Conservation (phyloP, 2,888 invertebrate genomes). For the Andrena dorsata region DNA sequence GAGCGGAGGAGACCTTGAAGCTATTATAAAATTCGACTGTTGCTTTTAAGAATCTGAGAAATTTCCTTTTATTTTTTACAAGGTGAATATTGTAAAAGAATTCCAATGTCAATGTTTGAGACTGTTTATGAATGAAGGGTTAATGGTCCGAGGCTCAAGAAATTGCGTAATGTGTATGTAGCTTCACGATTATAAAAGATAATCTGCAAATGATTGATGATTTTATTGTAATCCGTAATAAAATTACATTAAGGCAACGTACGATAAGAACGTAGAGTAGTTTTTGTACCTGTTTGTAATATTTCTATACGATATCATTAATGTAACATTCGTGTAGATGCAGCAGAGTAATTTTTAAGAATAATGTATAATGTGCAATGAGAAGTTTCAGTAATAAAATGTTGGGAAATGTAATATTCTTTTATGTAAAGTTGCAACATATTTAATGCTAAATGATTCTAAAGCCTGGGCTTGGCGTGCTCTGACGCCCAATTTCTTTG, state of each 20-base stretch:
- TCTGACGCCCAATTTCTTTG: too few relatives aligned
- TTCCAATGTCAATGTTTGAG: neutral
- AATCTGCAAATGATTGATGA: conserved; percentile 29
- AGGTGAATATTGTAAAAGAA: neutral
- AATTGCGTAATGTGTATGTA: neutral
- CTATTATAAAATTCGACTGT: neutral
- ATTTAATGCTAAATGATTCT: too few relatives aligned
- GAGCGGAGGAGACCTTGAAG: neutral
- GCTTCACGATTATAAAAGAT: conserved; percentile 9
- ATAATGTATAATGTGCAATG: conserved; percentile 82
- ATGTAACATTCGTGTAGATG: conserved; percentile 65
- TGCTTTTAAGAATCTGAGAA: neutral
- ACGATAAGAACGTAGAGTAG: conserved; percentile 76
- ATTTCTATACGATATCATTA: conserved; percentile 79
- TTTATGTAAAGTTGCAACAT: neutral
- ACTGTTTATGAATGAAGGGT: conserved; percentile 32
- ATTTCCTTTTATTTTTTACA: conserved; percentile 26
- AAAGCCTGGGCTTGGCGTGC: too few relatives aligned
- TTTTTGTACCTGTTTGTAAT: conserved; percentile 84
- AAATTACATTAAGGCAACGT: conserved; percentile 35
- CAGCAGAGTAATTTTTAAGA: conserved; percentile 66
- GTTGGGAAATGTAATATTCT: conserved; percentile 52
- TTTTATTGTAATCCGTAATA: conserved; percentile 35
- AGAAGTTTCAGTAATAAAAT: conserved; percentile 80
- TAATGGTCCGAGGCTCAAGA: conserved; percentile 15